Conservation (phyloP, 2,888 invertebrate genomes). For the Tiliacea aurago region DNA sequence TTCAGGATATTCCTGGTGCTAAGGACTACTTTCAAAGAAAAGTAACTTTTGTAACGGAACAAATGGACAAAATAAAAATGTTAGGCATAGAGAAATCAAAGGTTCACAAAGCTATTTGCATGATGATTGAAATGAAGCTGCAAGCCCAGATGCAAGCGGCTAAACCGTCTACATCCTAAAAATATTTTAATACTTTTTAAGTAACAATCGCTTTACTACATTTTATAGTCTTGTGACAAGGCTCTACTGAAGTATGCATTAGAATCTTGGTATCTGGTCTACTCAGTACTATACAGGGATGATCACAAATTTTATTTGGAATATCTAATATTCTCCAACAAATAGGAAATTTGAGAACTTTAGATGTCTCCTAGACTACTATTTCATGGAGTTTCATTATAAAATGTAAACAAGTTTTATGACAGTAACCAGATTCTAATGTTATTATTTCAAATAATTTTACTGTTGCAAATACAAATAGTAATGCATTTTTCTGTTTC, state of each 20-base stretch:
- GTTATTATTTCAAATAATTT: conserved; percentile 37
- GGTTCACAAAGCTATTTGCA: conserved; percentile 94
- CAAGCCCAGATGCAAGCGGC: conserved; percentile 88
- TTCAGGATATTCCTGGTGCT: conserved; percentile 94
- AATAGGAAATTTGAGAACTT: background rate
- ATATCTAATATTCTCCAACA: background rate
- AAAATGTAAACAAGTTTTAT: background rate
- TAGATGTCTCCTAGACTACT: background rate
- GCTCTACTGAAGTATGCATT: conserved; percentile 57
- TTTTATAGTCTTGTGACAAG: conserved; percentile 41
- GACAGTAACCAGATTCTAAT: conserved; percentile 53
- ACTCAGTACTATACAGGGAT: conserved; percentile 38
- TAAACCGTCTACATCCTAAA: conserved; percentile 82
- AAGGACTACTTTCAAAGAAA: conserved; percentile 98
- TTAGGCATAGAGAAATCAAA: conserved; percentile 95
- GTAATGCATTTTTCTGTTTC: conserved; percentile 56
- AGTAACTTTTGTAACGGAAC: conserved; percentile 97
- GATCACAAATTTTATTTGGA: conserved; percentile 37
- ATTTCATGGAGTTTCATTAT: conserved; percentile 4
- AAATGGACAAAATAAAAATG: conserved; percentile 97
- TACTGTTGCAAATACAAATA: conserved; percentile 24
- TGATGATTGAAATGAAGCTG: conserved; percentile 94
- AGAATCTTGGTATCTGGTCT: conserved; percentile 52
- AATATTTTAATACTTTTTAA: conserved; percentile 51
- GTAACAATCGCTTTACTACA: conserved; percentile 54